Base-by-base conservation (phyloP, 2,888 invertebrate species). In the Matsumyia berberina region DNA sequence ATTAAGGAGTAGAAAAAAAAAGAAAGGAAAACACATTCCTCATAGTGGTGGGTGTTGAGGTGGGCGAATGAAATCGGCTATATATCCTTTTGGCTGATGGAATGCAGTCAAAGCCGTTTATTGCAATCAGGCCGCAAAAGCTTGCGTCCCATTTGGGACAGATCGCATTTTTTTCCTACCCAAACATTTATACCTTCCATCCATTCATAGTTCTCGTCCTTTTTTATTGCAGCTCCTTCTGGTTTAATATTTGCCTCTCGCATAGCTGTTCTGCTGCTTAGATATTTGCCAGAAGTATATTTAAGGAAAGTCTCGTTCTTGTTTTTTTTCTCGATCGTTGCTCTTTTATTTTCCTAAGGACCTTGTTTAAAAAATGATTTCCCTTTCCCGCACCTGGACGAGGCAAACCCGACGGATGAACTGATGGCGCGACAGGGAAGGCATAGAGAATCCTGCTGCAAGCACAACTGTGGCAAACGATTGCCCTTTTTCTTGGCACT, bases 51-150 rank as follows among this genome's bases (percentile, higher is more conserved):
- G 24, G 24, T 24, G 24, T 1, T 24, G 4, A 1, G 24, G 24
- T 4, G 24, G n/a, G n/a, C n/a, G 0, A 44, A 9, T 0, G 1
- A 33, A 31, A 24, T 31, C 15, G 17, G 31, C 11, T 11, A 15
- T 72, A 37, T 60, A 57, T 73, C 57, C 67, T 42, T 49, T 51
- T 62, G 55, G 49, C 60, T 73, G 73, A 83, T 64, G 78, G 73
- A 73, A 79, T 79, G 62, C 73, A 78, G 73, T 73, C 83, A 62
- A 78, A 83, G 55, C 49, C 46, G n/a, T 73, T 67, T 73, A 73
- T 51, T 73, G 78, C 73, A 73, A 74, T 77, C 72, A 60, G 44
- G 29, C 60, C 76, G 60, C 73, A 83, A 69, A 49, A 74, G 78
- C 51, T 57, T 57, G 78, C 39, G 60, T 51, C 29, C 60, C 44